These are phyloP conservation scores for Pampusana beccarii DNA, from an alignment of 2,113 vertebrate genomes.

Conservation along the genomic window DNA sequence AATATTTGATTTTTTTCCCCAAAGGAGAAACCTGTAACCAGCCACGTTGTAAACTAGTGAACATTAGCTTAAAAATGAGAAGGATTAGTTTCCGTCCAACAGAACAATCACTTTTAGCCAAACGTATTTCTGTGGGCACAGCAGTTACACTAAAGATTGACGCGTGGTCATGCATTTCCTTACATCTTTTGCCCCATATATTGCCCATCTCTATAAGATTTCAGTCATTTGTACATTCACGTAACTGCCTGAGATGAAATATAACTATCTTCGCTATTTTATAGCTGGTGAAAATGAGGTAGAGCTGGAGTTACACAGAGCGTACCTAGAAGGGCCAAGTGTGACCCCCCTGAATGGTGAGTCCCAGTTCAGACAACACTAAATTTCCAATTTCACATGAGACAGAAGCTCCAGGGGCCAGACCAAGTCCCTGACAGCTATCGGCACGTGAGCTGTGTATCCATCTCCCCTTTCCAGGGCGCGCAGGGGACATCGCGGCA, in stretches of 20 bases:
- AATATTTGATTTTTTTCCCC: background rate
- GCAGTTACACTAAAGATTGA: background rate
- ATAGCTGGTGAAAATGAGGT: background rate
- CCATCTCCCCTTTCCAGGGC: background rate
- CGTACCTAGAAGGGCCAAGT: background rate
- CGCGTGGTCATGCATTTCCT: background rate
- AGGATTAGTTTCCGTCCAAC: background rate
- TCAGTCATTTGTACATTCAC: background rate
- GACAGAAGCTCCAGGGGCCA: background rate
- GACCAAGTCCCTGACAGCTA: background rate
- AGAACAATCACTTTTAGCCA: background rate
- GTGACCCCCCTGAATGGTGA: rapidly evolving
- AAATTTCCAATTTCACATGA: rapidly evolving
- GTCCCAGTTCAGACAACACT: background rate
- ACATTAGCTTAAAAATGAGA: background rate
- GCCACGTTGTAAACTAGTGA: background rate
- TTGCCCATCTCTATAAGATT: background rate
- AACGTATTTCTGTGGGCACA: background rate
- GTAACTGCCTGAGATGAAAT: background rate
- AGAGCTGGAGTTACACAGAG: background rate
- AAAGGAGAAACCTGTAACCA: background rate
- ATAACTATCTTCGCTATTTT: background rate
- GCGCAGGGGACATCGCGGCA: rapidly evolving
- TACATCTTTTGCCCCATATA: background rate
- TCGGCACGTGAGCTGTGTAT: rapidly evolving